These are phyloP conservation scores for Microplitis deprimator DNA, from an alignment of 2,888 invertebrate species.

Conservation along the genomic window DNA sequence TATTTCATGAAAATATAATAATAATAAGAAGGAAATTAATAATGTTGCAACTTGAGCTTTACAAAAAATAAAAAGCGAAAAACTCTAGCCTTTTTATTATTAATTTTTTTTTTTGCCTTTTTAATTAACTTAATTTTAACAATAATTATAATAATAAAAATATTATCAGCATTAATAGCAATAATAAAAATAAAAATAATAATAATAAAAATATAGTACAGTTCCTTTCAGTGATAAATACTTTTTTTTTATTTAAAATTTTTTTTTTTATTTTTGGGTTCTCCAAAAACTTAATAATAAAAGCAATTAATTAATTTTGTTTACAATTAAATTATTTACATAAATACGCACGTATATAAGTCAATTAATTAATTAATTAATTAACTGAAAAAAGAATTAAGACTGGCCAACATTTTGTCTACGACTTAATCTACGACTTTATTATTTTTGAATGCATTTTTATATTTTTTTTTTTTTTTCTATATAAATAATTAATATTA, in stretches of 20 bases:
- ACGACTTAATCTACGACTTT: constrained; percentile 28
- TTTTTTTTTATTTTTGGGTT: constrained; percentile 7
- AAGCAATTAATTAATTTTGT: constrained; percentile 28
- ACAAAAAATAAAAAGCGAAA: constrained; percentile 19
- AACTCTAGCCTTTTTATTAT: not conserved
- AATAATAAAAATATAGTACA: constrained; percentile 24
- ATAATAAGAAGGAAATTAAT: constrained; percentile 43
- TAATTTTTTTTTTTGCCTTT: not conserved
- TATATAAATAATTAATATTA: not conserved
- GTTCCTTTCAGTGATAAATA: constrained; percentile 13
- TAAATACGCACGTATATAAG: constrained; percentile 14
- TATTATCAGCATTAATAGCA: constrained; percentile 11
- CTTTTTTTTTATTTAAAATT: not conserved
- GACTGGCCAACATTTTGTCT: constrained; percentile 30
- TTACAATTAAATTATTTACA: constrained; percentile 35
- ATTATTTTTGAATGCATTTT: not conserved
- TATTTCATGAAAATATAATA: constrained; percentile 50
- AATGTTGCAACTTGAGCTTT: constrained; percentile 13
- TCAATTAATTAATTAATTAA: not conserved
- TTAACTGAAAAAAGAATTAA: constrained; percentile 10
- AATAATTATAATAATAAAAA: constrained; percentile 11
- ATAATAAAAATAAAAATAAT: constrained; percentile 12
- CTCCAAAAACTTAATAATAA: constrained; percentile 32
- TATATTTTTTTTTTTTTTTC: not conserved
- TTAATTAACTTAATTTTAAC: constrained; percentile 6